Conservation (phyloP, 2,797 vertebrate genomes). For the Spea hammondii region DNA sequence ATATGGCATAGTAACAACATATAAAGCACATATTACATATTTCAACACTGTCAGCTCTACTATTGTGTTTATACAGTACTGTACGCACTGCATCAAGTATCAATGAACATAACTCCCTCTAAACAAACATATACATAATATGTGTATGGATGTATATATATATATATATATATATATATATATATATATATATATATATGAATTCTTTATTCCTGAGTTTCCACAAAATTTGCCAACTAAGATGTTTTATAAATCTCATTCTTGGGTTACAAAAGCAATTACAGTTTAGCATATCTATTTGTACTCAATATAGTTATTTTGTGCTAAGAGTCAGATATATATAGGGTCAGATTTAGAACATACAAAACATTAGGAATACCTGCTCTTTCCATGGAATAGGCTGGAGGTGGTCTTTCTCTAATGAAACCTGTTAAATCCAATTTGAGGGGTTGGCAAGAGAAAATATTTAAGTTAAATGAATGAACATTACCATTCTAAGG, state of each 20-base stretch:
- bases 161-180: slow-evolving; percentile 1
- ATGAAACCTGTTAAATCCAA: too few relatives aligned
- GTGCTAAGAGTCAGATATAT: not conserved
- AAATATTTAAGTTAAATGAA: too few relatives aligned
- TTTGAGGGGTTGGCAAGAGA: too few relatives aligned
- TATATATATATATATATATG: not conserved
- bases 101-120: not conserved
- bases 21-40: not conserved
- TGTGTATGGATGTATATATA: not conserved
- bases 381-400: too few relatives aligned
- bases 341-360: too few relatives aligned
- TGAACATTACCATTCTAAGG: too few relatives aligned
- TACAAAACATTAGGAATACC: too few relatives aligned
- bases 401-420: too few relatives aligned
- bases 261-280: slow-evolving; percentile 3
- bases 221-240: slow-evolving; percentile 25
- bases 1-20: not conserved
- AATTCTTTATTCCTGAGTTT: slow-evolving; percentile 37
- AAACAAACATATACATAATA: not conserved
- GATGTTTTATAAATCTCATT: slow-evolving; percentile 21
- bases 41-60: not conserved
- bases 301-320: not conserved
- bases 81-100: too few relatives aligned
- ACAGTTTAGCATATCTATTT: not conserved
- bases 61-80: too few relatives aligned